Conservation (phyloP, 1,140 invertebrate species). For the Subanguina moxae region DNA sequence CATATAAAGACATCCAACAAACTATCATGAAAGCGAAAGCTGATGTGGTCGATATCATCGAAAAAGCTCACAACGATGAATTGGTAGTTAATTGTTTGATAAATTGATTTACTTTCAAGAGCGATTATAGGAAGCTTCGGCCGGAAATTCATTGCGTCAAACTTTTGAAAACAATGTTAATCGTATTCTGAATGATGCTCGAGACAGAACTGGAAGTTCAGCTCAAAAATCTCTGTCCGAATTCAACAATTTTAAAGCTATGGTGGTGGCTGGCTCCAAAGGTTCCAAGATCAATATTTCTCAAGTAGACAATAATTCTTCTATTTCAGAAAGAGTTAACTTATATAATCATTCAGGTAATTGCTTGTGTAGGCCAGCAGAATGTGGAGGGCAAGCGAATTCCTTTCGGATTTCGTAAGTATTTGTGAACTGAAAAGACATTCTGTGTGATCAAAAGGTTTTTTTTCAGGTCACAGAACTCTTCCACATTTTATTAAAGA, state of each 20-base stretch:
- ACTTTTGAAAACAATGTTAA: constrained; percentile 84
- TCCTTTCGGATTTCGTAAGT: constrained; percentile 86
- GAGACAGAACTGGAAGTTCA: constrained; percentile 98
- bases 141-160: constrained; percentile 93
- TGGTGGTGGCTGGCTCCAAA: constrained; percentile 99
- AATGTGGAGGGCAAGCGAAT: constrained; percentile 99
- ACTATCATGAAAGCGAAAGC: constrained; percentile 98
- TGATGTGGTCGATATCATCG: constrained; percentile 98
- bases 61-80: constrained; percentile 97
- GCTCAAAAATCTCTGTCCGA: constrained; percentile 98
- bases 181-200: constrained; percentile 97
- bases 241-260: constrained; percentile 98
- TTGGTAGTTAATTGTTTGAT: constrained; percentile 61
- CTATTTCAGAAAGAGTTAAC: not conserved
- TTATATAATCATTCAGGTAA: constrained; percentile 70
- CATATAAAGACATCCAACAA: constrained; percentile 93
- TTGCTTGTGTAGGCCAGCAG: constrained; percentile 99
- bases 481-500: constrained; percentile 99
- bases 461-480: constrained; percentile 74
- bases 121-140: constrained; percentile 74
- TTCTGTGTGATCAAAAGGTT: too few relatives aligned
- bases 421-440: too few relatives aligned
- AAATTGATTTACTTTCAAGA: too few relatives aligned
- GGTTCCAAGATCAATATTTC: constrained; percentile 99
- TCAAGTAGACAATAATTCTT: constrained; percentile 65